Evolutionary conservation across 2,888 invertebrate species (phyloP), one percentile per base, ranked within the genome.

Genomic region (Julus scanicus): DNA sequence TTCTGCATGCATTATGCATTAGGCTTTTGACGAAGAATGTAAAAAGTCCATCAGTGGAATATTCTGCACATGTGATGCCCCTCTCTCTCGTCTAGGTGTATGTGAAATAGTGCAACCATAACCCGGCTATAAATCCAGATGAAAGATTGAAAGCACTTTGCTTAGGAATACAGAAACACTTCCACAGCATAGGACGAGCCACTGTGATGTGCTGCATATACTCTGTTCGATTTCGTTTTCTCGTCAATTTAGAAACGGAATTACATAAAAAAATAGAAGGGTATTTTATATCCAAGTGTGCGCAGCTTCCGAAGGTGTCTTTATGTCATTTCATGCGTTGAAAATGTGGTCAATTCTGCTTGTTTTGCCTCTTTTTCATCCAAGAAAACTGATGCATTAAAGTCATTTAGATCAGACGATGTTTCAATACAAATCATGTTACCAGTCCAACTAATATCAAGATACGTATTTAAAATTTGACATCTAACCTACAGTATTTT

Each of bases 1-100:
- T 11, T 13, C 2, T 80, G 80, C 37, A 80, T 80, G 80, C 80
- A 80, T 80, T 80, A 80, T 80, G 80, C 80, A 80, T 80, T 39
- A 80, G 80, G 80, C 80, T 80, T 80, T 80, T 80, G 80, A 80
- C 80, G 80, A 39, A 80, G 80, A 80, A 80, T 80, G 80, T 80
- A 80, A 80, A 80, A 80, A 39, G 80, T 80, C 80, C 37, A 80
- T 80, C 80, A 80, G 80, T 80, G 80, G 15, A 80, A 37, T 80
- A 80, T 80, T 37, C 80, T 80, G 11, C 80, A 80, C 80, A 29
- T 80, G 80, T 80, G 80, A 80, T 80, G 80, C 80, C 11, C 80
- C 80, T 80, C 80, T 29, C 29, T n/a, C 71, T 80, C 80, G 29
- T 37, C 80, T 29, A 80, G 37, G 80, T 15, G 37, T 80, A 80